Evolutionary conservation across 2,888 invertebrate genomes (phyloP).

Genomic region (Eudasyphora cyanicolor): DNA sequence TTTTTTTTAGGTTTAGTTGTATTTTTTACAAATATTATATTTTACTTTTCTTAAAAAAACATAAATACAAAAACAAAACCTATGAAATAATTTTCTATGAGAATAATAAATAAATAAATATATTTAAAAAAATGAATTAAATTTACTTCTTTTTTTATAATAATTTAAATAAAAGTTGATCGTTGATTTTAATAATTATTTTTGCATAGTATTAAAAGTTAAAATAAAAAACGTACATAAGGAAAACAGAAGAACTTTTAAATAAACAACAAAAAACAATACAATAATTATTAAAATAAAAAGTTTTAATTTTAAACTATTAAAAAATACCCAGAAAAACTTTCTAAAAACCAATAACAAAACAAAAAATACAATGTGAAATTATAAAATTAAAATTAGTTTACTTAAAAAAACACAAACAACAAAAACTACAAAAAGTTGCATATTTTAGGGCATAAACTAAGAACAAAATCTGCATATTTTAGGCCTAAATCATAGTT

Average conservation of each 20-base stretch:
- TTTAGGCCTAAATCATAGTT: conserved; percentile 64
- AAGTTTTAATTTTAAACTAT: conserved; percentile 45
- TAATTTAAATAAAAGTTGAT: conserved; percentile 39
- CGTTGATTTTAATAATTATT: conserved; percentile 41
- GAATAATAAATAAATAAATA: conserved; percentile 19
- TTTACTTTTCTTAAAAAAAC: conserved; percentile 18
- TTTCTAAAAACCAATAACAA: conserved; percentile 50
- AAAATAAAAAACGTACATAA: neutral
- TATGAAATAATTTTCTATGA: conserved; percentile 20
- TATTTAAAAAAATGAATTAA: conserved; percentile 25
- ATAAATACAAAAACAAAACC: neutral
- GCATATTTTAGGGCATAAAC: conserved; percentile 58
- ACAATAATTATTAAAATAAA: conserved; percentile 32
- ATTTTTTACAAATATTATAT: conserved; percentile 13
- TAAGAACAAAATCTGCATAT: conserved; percentile 46
- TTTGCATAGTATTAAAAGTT: conserved; percentile 47
- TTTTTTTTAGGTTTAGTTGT: conserved; percentile 28
- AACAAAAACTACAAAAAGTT: conserved; percentile 35
- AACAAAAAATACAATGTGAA: conserved; percentile 52
- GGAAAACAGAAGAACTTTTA: conserved; percentile 37
- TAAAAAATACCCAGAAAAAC: conserved; percentile 36
- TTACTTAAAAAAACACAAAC: conserved; percentile 50
- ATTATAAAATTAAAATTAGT: conserved; percentile 61
- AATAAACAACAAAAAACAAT: conserved; percentile 18
- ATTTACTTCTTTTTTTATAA: conserved; percentile 14